Percentiles rank a stretch among this genome's conserved stretches.
These are phyloP conservation scores for Nomada ferruginata DNA, from an alignment of 2,888 invertebrate genomes.

Conservation along the genomic window DNA sequence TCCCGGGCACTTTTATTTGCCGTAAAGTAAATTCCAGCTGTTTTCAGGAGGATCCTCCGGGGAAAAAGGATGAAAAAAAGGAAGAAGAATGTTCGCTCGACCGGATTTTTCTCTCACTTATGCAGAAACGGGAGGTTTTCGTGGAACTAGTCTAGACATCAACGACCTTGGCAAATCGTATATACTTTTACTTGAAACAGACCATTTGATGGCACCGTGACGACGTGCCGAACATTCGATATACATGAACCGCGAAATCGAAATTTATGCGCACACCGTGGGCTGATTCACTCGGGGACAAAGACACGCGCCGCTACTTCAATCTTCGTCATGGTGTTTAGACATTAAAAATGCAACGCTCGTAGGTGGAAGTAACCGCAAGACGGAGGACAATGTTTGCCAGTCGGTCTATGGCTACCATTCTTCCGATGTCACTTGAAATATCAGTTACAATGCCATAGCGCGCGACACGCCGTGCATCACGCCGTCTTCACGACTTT, in stretches of 20 bases:
- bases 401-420: background rate
- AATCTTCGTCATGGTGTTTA: slow-evolving; percentile 21
- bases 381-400: slow-evolving; percentile 43
- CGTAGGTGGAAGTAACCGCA: slow-evolving; percentile 45
- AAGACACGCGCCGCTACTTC: slow-evolving; percentile 33
- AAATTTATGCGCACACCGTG: slow-evolving; percentile 42
- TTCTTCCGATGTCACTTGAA: slow-evolving; percentile 1
- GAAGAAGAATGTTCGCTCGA: background rate
- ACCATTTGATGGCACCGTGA: background rate
- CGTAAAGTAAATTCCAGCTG: background rate
- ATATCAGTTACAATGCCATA: slow-evolving; percentile 3
- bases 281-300: slow-evolving; percentile 62
- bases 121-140: background rate
- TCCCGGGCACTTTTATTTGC: background rate
- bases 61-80: background rate
- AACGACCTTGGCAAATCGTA: slow-evolving; percentile 6
- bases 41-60: background rate
- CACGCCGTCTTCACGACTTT: no score
- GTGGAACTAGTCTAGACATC: background rate
- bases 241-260: slow-evolving; percentile 22
- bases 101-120: background rate
- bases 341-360: slow-evolving; percentile 59
- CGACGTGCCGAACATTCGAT: background rate
- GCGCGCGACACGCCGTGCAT: background rate
- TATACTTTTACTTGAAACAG: background rate